Base-by-base conservation (phyloP, 2,797 vertebrate genomes). In the Threskiornis aethiopicus region DNA sequence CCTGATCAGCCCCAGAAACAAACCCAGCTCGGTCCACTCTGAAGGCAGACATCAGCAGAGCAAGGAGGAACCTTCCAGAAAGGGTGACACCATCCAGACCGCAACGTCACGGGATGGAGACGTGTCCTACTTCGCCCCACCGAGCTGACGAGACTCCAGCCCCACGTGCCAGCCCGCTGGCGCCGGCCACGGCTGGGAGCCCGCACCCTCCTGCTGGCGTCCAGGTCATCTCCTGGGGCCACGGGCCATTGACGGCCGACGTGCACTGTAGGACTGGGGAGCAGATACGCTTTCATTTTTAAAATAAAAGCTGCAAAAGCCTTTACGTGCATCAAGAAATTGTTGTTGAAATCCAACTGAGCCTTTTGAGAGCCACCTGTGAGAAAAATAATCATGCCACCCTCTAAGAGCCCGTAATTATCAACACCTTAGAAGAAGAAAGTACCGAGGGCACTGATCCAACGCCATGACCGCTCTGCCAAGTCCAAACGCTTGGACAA, bases 111-210 rank as follows among this genome's bases (percentile, higher is more conserved):
- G 46, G 28, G 21, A 62, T 5, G 24, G 44, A 71, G n/a, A 41
- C 0, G 0, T 10, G 61, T 33, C n/a, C 54, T 28, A 2, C 13
- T 46, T 66, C 3, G 1, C 13, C 15, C 17, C 52, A 31, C 19
- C 3, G 9, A 59, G 22, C 41, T 28, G 24, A 44, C 5, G 10
- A 49, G 41, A 12, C 31, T 39, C 66, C 33, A 44, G 51, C 19
- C 15, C 59, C 66, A 35, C 17, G 0, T 2, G 5, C 11, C 72
- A 51, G 19, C 44, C 21, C 7, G 0, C 15, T 9, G 57, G 22
- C 33, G 25, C 31, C 5, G 1, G 31, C 57, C 22, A 6, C 2
- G 16, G 37, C 16, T 28, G 11, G 51, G 31, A 70, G n/a, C 20
- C 11, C 8, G 31, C 29, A 29, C 2, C 13, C 8, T 37, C 10